Evolutionary conservation across 2,888 invertebrate genomes (phyloP), one percentile per base, ranked within the genome.

Genomic region (Itoplectis maculator): DNA sequence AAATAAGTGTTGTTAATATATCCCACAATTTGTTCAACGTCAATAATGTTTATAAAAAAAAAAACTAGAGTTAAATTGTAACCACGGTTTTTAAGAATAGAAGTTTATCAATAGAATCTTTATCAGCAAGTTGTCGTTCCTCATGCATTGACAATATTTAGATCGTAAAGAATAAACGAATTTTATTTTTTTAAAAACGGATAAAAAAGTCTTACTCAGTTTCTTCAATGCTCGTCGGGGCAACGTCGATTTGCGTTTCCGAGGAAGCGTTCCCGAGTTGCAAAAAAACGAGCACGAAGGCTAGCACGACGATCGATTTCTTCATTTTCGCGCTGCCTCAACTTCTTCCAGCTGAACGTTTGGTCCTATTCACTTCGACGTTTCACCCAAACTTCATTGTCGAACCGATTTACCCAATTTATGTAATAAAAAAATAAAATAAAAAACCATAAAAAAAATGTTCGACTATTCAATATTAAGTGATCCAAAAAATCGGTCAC

Each of bases 191-290:
- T 29, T 29, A 23, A 11, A 29, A 23, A n/a, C 1, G 9, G 8
- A 9, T 4, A 11, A 61, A 59, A 54, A 49, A 76, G 61, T 65
- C 76, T 77, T 76, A 83, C 82, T 40, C 47, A 37, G 47, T 8
- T n/a, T 49, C 13, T 40, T 11, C 15, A 35, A 6, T 37, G 42
- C 2, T 70, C 23, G 47, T 0, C 15, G 40, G n/a, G 20, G 23
- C 18, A 45, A 56, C 9, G 42, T 69, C 35, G 15, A 69, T 61
- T 45, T n/a, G 63, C 18, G 29, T 61, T 45, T n/a, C 61, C 18
- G 29, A 8, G 0, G 54, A 76, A 47, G 63, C 1, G 15, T 54
- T 54, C 63, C 20, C 63, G 6, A 61, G n/a, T 59, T 37, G 37
- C 37, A 42, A 79, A 18, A 76, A 51, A 35, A 49, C 45, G 20